Percentiles rank a stretch among this genome's conserved stretches.
Conservation (phyloP, 1,140 invertebrate species). For the Drosophila kurseongensis region DNA sequence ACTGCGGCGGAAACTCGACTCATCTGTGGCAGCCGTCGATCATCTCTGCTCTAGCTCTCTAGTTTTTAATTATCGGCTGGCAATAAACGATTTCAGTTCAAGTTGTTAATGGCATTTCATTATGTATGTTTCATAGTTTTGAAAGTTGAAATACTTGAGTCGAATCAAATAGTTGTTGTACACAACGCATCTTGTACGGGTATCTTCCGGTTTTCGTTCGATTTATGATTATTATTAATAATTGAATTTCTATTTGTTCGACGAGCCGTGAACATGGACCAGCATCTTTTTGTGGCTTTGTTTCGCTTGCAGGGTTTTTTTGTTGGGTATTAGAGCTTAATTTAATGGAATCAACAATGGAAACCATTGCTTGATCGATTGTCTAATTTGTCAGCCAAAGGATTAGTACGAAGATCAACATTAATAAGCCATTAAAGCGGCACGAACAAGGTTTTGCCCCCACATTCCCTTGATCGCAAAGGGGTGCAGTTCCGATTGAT, state of each 20-base stretch:
- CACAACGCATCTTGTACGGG: constrained; percentile 41
- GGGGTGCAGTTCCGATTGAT: constrained; percentile 69
- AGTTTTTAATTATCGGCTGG: constrained; percentile 54
- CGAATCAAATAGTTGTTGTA: constrained; percentile 48
- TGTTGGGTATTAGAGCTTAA: constrained; percentile 32
- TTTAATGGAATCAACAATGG: constrained; percentile 60
- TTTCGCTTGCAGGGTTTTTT: constrained; percentile 35
- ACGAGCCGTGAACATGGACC: constrained; percentile 62
- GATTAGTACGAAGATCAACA: constrained; percentile 61
- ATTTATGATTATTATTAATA: constrained; percentile 71
- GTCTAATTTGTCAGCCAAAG: constrained; percentile 71
- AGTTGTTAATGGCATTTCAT: constrained; percentile 58
- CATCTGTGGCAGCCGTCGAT: constrained; percentile 21
- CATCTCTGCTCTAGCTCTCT: constrained; percentile 38
- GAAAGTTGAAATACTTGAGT: constrained; percentile 81
- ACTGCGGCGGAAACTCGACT: constrained; percentile 22
- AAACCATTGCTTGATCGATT: constrained; percentile 69
- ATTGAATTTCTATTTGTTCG: constrained; percentile 63
- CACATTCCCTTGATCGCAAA: constrained; percentile 19
- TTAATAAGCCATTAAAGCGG: constrained; percentile 73
- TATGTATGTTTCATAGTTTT: constrained; percentile 59
- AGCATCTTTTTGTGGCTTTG: constrained; percentile 52
- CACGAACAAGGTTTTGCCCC: constrained; percentile 60
- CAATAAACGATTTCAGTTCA: constrained; percentile 58
- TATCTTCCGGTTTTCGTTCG: constrained; percentile 71